Evolutionary conservation across 2,797 vertebrate species (phyloP).

Genomic region (Ispidina picta): DNA sequence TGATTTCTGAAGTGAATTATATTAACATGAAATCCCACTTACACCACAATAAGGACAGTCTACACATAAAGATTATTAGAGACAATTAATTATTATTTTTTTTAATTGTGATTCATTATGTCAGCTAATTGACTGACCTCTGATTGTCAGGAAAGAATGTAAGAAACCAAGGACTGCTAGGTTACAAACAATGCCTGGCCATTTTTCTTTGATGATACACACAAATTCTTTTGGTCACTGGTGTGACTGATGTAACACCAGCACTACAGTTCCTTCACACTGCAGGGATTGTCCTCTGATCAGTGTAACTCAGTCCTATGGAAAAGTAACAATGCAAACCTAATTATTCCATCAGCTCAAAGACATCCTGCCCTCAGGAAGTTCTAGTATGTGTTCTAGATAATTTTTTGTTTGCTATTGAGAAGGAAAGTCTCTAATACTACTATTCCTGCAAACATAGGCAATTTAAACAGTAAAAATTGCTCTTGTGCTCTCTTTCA

Average conservation of each 20-base stretch:
- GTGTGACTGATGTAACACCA: neutral
- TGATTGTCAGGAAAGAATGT: neutral
- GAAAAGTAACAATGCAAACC: neutral
- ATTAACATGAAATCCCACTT: neutral
- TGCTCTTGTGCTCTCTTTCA: neutral
- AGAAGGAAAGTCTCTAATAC: neutral
- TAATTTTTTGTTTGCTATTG: neutral
- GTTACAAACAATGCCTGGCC: neutral
- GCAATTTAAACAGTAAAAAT: neutral
- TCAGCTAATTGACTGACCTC: neutral
- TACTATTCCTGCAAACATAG: neutral
- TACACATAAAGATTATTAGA: neutral
- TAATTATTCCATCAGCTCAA: neutral
- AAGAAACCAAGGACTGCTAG: neutral
- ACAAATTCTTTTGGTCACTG: neutral
- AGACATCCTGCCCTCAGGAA: neutral
- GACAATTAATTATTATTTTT: neutral
- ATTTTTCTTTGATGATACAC: neutral
- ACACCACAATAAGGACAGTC: neutral
- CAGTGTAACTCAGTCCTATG: neutral
- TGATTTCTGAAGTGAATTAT: neutral
- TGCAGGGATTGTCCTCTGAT: neutral
- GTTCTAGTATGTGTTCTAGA: neutral
- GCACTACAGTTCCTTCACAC: neutral
- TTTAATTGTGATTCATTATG: neutral